phyloP scores from a whole-genome alignment of 2,888 invertebrate genomes.

The Drosophila greeni region DNA sequence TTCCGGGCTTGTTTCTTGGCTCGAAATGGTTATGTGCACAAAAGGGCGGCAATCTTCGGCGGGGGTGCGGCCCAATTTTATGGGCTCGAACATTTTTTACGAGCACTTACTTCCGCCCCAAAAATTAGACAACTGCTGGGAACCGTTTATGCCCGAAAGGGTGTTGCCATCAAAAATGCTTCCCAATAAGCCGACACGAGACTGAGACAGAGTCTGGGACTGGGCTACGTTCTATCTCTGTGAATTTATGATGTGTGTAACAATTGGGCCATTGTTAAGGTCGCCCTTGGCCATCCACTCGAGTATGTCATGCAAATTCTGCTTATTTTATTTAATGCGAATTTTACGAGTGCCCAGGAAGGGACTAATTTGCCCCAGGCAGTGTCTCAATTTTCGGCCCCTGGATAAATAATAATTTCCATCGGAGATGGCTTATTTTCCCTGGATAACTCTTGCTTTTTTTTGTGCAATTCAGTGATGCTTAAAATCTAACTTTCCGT shows the following conservation, averaged over 20 bases:
- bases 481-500: conserved; percentile 52
- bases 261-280: conserved; percentile 57
- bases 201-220: neutral
- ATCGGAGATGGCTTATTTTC: neutral
- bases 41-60: conserved; percentile 19
- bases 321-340: conserved; percentile 61
- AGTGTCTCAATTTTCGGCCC: conserved; percentile 49
- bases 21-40: conserved; percentile 9
- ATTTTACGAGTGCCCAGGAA: conserved; percentile 54
- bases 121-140: conserved; percentile 69
- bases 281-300: conserved; percentile 30
- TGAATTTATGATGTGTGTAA: conserved; percentile 73
- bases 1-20: conserved; percentile 33
- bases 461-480: conserved; percentile 19
- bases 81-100: conserved; percentile 68
- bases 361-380: conserved; percentile 47
- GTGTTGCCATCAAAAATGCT: conserved; percentile 48
- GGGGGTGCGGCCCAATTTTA: conserved; percentile 50
- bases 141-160: conserved; percentile 44
- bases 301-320: conserved; percentile 64
- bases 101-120: conserved; percentile 75
- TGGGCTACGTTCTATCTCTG: conserved; percentile 20
- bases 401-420: conserved; percentile 33
- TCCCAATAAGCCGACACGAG: conserved; percentile 30
- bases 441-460: conserved; percentile 10